Percentiles rank a stretch among this genome's conserved stretches.
phyloP scores from a whole-genome alignment of 2,113 vertebrate species.

The Hemiscyllium ocellatum region DNA sequence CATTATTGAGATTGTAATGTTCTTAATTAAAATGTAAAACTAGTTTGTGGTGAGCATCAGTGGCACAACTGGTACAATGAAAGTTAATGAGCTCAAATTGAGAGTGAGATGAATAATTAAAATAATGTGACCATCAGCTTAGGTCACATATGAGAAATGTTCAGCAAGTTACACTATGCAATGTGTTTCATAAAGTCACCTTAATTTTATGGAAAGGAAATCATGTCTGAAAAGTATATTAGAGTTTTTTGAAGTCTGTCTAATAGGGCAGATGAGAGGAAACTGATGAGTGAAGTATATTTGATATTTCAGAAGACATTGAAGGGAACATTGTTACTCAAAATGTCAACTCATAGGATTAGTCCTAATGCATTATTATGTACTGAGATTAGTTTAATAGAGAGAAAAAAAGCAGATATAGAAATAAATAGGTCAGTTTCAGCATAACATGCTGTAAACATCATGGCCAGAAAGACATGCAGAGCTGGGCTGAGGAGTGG shows the following conservation, averaged over 20 bases:
- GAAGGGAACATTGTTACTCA: not conserved
- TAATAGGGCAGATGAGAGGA: not conserved
- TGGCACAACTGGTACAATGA: not conserved
- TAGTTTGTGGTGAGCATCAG: not conserved
- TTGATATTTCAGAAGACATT: not conserved
- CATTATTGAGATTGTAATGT: not conserved
- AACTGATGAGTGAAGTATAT: not conserved
- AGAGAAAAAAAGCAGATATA: not conserved
- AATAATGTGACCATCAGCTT: not conserved
- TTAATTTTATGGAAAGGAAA: no score
- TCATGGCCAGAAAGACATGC: not conserved
- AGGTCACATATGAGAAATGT: no score
- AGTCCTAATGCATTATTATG: not conserved
- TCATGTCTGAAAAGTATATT: no score
- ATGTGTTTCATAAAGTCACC: no score
- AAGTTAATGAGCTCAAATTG: not conserved
- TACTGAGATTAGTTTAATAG: not conserved
- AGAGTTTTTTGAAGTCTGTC: no score
- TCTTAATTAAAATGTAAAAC: not conserved
- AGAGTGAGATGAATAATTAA: not conserved
- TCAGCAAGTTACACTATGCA: no score
- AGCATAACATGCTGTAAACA: not conserved
- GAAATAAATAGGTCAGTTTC: not conserved
- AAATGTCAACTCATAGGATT: not conserved
- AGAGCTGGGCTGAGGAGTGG: no score